Evolutionary conservation across 2,113 vertebrate species (phyloP).

Genomic region (Cynocephalus volans): DNA sequence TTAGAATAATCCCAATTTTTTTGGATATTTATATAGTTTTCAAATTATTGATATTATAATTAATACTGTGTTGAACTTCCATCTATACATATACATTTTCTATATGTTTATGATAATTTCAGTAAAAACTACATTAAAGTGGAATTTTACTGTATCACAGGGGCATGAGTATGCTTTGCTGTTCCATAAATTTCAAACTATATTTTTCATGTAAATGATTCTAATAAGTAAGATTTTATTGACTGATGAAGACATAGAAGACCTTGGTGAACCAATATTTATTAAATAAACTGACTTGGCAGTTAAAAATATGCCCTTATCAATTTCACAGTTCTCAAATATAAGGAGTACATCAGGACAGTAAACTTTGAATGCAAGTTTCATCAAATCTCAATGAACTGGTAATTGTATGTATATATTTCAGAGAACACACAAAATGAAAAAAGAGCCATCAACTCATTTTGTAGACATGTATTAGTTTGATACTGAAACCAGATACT

Average conservation of each 20-base stretch:
- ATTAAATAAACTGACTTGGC: background rate
- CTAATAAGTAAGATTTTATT: slow-evolving; percentile 49
- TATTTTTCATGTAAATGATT: slow-evolving; percentile 17
- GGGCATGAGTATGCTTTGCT: background rate
- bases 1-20: background rate
- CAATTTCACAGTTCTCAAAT: background rate
- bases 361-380: background rate
- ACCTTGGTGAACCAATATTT: background rate
- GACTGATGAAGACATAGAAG: background rate
- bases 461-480: background rate
- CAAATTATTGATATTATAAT: background rate
- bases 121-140: background rate
- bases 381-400: background rate
- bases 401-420: background rate
- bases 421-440: background rate
- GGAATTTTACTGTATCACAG: background rate
- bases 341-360: background rate
- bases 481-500: background rate
- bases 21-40: background rate
- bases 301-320: background rate
- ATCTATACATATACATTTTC: background rate
- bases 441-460: background rate
- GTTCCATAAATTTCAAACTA: background rate
- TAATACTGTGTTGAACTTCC: background rate
- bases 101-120: slow-evolving; percentile 2